Evolutionary conservation across 1,140 invertebrate genomes (phyloP), one percentile per base, ranked within the genome.

Genomic region (Drosophila pruinosa): DNA sequence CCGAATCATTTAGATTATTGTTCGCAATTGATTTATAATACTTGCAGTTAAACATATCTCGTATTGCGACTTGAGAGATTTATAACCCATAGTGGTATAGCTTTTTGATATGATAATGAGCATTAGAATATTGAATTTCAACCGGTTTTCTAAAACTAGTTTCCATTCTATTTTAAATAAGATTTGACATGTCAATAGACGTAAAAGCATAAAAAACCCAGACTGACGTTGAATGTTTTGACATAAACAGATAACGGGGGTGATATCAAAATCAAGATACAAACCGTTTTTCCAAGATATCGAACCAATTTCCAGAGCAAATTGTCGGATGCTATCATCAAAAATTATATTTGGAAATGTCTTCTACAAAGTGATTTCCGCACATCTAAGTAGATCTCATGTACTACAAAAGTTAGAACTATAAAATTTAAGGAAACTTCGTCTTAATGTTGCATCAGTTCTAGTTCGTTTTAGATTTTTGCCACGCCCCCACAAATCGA

Each of bases 21-120:
- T 38, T 10, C 15, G 31, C 19, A 59, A 64, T 53, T 61, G 34
- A 72, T 80, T 75, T 80, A 50, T 52, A 50, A 48, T 48, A 24
- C 36, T 31, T 17, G 10, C 12, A 34, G 45, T 41, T 24, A 8
- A 52, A 31, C 22, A 58, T 63, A 50, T 5, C 63, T 41, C 3
- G 5, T 36, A 39, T 65, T 54, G 39, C 39, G 14, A 45, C 28
- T 63, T 47, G 0, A 22, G 0, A 22, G 47, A 31, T 15, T 57
- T 21, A 31, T 19, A 17, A 3, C 14, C 47, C 47, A 50, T 14
- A 15, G 14, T n/a, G 14, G 4, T 21, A 45, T 45, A 22, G 39
- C 21, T 41, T 3, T 24, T 45, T 15, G 15, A 59, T 22, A 36
- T 43, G 57, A 21, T 26, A 17, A 39, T 41, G 5, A 7, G 4